Base-by-base conservation (phyloP, 2,113 vertebrate genomes). In the Tapirus terrestris region DNA sequence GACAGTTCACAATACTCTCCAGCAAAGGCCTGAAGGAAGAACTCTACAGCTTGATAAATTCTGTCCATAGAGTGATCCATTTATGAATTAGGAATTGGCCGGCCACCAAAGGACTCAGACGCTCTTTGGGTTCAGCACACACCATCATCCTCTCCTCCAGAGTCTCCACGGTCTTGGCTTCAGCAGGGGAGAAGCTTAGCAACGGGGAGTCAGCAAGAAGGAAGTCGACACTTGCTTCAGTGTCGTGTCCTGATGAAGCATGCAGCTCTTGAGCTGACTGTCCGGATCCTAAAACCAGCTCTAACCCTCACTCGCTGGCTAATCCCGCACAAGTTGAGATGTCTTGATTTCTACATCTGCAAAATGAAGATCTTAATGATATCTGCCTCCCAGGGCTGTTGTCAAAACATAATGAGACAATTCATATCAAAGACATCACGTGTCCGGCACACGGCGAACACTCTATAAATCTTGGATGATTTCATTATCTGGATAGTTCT, bases 361-460 rank as follows among this genome's bases (percentile, higher is more conserved):
- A 95, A 96, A 89, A 68, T 45, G 63, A 95, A 85, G 56, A 70
- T 29, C 60, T n/a, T 39, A 81, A 61, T 25, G 36, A 20, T 21
- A 77, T 51, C 68, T 80, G 10, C 79, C 75, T 96, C 86, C 96
- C 72, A 86, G 65, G 27, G 85, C 60, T 82, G 48, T 27, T 83
- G 27, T 89, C 79, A 96, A 93, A 96, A 58, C 58, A 61, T n/a
- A 91, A 81, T 17, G 73, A 97, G 89, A 84, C 70, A 27, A 45
- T 92, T 80, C 51, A 65, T 79, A 84, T 29, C 16, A 89, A 93
- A 93, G 68, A 91, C 58, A 84, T 48, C 27, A 13, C 23, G 27
- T 23, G 3, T 83, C 76, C 93, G 90, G 89, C 56, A 58, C 70
- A 79, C 6, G 48, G 29, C 56, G 48, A 84, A 51, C 43, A 27